A percentile compares a stretch with the other conserved stretches of the same genome.
Evolutionary conservation across 92 coral and sea anemone species (phyloP).

Genomic region (Phenganax stokvisi): DNA sequence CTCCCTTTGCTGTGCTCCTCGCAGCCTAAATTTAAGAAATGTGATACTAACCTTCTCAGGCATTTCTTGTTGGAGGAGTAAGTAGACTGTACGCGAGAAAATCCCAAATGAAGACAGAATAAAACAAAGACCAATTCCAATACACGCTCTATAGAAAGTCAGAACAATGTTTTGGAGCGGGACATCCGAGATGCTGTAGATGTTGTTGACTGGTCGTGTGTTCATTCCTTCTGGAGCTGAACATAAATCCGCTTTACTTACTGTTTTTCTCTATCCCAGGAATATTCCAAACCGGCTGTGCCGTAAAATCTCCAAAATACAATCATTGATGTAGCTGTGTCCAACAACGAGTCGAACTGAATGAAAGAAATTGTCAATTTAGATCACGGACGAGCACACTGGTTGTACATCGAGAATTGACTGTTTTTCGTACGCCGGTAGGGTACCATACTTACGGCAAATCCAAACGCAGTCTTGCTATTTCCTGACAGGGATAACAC

Average conservation of each 20-base stretch:
- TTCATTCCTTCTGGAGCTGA: neutral
- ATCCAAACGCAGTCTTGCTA: constrained; percentile 60
- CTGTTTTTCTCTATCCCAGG: constrained; percentile 59
- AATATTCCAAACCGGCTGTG: constrained; percentile 40
- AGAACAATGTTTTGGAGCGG: neutral
- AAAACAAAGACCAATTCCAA: constrained; percentile 71
- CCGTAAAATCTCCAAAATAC: constrained; percentile 70
- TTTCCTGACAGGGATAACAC: constrained; percentile 46
- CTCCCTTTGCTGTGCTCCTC: constrained; percentile 6
- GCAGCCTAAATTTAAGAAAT: neutral
- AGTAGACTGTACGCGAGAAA: constrained; percentile 63
- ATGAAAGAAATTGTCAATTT: neutral
- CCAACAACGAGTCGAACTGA: constrained; percentile 61
- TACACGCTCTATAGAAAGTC: constrained; percentile 59
- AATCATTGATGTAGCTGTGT: constrained; percentile 55
- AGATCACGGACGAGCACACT: neutral
- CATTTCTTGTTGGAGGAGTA: constrained; percentile 50
- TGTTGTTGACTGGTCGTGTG: neutral
- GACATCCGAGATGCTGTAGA: neutral
- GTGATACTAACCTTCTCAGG: constrained; percentile 52
- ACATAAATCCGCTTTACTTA: constrained; percentile 1
- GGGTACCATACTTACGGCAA: constrained; percentile 47
- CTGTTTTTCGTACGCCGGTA: neutral
- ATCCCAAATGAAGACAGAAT: constrained; percentile 75
- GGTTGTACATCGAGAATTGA: neutral